Percentiles rank a stretch among this genome's conserved stretches.
Conservation (phyloP, 2,797 vertebrate genomes). For the Malacoraja senta region DNA sequence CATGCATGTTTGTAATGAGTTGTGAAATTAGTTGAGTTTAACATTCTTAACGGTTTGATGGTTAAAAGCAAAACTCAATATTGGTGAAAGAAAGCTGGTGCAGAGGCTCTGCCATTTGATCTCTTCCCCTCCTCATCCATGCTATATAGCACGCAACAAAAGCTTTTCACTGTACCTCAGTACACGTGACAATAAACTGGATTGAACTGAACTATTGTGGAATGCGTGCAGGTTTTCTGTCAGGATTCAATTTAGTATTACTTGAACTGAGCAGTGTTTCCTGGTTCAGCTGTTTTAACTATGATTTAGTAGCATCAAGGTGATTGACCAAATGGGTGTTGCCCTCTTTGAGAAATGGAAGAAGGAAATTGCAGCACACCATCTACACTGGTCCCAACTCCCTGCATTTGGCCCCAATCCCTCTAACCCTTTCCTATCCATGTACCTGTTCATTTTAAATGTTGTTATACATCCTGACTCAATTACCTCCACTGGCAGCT, state of each 20-base stretch:
- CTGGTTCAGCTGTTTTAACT: not conserved
- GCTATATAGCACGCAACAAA: no score
- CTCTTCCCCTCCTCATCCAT: not conserved
- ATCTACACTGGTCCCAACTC: no score
- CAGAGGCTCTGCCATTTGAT: not conserved
- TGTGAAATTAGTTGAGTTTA: not conserved
- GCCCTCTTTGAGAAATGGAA: not conserved
- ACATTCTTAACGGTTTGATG: not conserved
- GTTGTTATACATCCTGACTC: no score
- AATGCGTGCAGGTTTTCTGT: not conserved
- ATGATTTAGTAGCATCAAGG: not conserved
- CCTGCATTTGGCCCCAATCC: no score
- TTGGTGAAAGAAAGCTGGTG: not conserved
- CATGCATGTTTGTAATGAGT: not conserved
- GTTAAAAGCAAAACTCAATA: not conserved
- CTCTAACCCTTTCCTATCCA: no score
- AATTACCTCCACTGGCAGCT: no score
- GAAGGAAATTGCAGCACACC: not conserved
- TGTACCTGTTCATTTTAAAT: no score
- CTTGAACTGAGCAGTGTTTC: not conserved
- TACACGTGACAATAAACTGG: no score
- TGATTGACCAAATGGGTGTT: not conserved
- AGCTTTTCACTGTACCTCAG: no score
- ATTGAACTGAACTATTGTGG: not conserved
- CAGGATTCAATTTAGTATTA: not conserved